These are phyloP conservation scores for Dendronephthya gigantea DNA, from an alignment of 64 coral and sea anemone species.

Conservation along the genomic window DNA sequence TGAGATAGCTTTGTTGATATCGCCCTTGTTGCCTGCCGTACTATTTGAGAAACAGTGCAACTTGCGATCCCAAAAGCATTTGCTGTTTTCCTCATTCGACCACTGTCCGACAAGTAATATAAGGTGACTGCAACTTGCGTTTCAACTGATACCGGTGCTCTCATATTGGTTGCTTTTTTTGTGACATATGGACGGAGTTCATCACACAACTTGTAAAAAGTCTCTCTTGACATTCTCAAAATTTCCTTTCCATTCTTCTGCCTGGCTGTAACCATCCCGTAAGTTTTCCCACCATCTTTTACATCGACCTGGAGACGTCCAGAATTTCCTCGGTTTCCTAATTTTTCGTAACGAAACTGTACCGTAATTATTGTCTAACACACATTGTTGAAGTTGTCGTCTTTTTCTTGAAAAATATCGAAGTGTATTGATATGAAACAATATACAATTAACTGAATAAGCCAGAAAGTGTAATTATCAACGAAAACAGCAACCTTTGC, in stretches of 20 bases:
- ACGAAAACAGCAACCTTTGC: not conserved
- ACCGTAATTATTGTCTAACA: not conserved
- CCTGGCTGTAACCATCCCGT: not conserved
- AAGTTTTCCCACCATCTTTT: not conserved
- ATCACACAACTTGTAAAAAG: not conserved
- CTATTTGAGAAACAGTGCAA: not conserved
- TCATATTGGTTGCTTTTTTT: not conserved
- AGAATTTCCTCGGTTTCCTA: not conserved
- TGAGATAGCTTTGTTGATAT: not conserved
- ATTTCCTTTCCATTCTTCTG: not conserved
- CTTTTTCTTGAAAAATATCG: no score
- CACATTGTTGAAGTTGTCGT: not conserved
- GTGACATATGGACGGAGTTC: not conserved
- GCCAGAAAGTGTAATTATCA: not conserved
- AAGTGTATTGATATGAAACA: not conserved
- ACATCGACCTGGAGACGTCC: not conserved
- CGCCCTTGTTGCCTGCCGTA: not conserved
- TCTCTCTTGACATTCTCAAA: not conserved
- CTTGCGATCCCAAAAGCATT: not conserved
- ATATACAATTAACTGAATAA: not conserved
- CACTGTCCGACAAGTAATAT: not conserved
- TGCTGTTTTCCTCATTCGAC: not conserved
- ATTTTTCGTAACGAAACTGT: not conserved
- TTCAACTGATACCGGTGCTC: not conserved
- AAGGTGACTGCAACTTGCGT: not conserved